Evolutionary conservation across 1,140 invertebrate species (phyloP).

Genomic region (Antheraea mylitta): DNA sequence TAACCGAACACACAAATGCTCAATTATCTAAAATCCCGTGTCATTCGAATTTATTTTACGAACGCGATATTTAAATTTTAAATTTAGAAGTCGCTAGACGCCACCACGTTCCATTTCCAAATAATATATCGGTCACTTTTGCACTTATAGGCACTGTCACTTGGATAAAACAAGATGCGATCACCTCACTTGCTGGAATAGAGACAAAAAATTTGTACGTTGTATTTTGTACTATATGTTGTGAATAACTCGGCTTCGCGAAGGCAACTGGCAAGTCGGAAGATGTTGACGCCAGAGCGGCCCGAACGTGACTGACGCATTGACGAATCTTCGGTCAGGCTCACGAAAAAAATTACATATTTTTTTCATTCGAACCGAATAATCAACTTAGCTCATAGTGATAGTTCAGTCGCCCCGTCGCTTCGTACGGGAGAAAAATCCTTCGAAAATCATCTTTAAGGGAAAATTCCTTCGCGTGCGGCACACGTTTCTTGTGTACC

Average conservation of each 20-base stretch:
- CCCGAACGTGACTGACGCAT: constrained; percentile 68
- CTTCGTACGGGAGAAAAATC: constrained; percentile 33
- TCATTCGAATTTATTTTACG: constrained; percentile 37
- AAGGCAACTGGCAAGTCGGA: constrained; percentile 46
- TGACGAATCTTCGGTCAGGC: constrained; percentile 67
- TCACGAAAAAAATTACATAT: constrained; percentile 72
- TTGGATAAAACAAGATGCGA: constrained; percentile 41
- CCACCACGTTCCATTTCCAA: constrained; percentile 34
- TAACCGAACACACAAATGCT: constrained; percentile 45
- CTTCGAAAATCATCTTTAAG: constrained; percentile 40
- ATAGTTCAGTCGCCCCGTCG: constrained; percentile 68
- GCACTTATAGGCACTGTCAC: constrained; percentile 64
- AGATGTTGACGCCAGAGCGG: constrained; percentile 63
- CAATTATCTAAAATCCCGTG: constrained; percentile 61
- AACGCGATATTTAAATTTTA: constrained; percentile 40
- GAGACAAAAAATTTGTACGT: constrained; percentile 70
- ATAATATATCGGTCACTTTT: constrained; percentile 34
- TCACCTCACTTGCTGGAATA: constrained; percentile 57
- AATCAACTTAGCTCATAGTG: constrained; percentile 70
- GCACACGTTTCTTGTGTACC: constrained; percentile 6
- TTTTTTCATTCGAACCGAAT: constrained; percentile 73
- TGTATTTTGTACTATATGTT: constrained; percentile 73
- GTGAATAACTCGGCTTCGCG: constrained; percentile 64
- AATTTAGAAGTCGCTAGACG: constrained; percentile 33
- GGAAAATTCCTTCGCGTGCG: constrained; percentile 16